Percentiles rank a stretch among this genome's conserved stretches.
phyloP scores from a whole-genome alignment of 1,140 invertebrate species.

The Oedothorax gibbosus region DNA sequence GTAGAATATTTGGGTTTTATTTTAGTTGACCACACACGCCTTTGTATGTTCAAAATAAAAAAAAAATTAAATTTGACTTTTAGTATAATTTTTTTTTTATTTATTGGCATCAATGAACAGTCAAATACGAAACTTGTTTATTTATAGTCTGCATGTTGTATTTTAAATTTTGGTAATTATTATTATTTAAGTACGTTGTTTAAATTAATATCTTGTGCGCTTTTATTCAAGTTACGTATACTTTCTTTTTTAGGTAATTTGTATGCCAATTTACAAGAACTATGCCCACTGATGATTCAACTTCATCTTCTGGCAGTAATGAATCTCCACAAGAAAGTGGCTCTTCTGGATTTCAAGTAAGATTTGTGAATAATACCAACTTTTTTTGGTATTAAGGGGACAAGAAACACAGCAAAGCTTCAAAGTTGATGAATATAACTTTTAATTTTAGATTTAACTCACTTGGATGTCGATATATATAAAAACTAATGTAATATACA shows the following conservation, averaged over 20 bases:
- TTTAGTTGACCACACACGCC: too few relatives aligned
- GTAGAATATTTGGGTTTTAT: too few relatives aligned
- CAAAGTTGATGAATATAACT: background rate
- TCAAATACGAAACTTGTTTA: background rate
- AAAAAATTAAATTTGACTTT: too few relatives aligned
- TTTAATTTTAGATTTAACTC: background rate
- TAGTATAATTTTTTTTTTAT: background rate
- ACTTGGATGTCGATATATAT: background rate
- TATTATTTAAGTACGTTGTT: background rate
- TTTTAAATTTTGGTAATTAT: background rate
- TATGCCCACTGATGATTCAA: conserved; percentile 42
- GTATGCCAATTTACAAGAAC: conserved; percentile 13
- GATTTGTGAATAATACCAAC: background rate
- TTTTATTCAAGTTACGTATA: background rate
- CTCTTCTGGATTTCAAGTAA: conserved; percentile 37
- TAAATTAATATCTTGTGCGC: background rate
- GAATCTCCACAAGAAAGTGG: conserved; percentile 28
- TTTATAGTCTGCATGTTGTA: background rate
- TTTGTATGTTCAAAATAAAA: too few relatives aligned
- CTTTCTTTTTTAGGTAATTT: conserved; percentile 2
- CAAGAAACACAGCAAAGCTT: background rate
- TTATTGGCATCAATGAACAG: background rate
- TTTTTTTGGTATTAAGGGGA: too few relatives aligned
- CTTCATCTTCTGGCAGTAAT: conserved; percentile 32
- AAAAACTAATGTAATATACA: conserved; percentile 8